phyloP scores from a whole-genome alignment of 2,888 invertebrate genomes.

The Palloptera scutellata region DNA sequence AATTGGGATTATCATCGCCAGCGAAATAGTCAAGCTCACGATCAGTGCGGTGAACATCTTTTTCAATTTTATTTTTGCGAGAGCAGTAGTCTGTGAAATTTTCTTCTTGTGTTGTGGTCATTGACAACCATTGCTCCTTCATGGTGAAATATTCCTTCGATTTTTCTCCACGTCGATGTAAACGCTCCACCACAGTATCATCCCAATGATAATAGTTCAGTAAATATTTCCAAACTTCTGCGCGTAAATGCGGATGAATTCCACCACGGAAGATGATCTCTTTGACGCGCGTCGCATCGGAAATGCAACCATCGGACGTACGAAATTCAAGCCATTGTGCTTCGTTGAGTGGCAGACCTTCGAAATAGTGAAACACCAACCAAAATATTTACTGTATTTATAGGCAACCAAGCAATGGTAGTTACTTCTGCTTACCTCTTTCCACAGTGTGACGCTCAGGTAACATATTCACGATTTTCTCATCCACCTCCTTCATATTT shows the following conservation, averaged over 20 bases:
- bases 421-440: constrained; percentile 45
- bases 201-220: constrained; percentile 89
- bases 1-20: constrained; percentile 92
- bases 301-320: constrained; percentile 82
- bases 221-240: constrained; percentile 94
- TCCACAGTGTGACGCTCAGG: constrained; percentile 55
- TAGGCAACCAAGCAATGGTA: no score
- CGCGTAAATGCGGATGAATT: constrained; percentile 76
- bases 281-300: constrained; percentile 79
- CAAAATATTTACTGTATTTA: background rate
- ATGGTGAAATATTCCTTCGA: constrained; percentile 90
- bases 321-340: constrained; percentile 85
- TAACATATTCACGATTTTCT: constrained; percentile 53
- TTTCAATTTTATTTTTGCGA: constrained; percentile 92
- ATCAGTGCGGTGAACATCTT: constrained; percentile 97
- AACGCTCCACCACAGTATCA: constrained; percentile 76
- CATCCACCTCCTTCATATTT: constrained; percentile 53
- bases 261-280: constrained; percentile 93
- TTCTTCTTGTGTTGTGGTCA: constrained; percentile 85
- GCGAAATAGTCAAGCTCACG: constrained; percentile 88
- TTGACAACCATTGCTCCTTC: constrained; percentile 96
- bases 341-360: constrained; percentile 74
- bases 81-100: constrained; percentile 89
- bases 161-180: constrained; percentile 74
- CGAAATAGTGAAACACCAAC: background rate